phyloP scores from a whole-genome alignment of 2,113 vertebrate genomes.

The Varanus salvator region DNA sequence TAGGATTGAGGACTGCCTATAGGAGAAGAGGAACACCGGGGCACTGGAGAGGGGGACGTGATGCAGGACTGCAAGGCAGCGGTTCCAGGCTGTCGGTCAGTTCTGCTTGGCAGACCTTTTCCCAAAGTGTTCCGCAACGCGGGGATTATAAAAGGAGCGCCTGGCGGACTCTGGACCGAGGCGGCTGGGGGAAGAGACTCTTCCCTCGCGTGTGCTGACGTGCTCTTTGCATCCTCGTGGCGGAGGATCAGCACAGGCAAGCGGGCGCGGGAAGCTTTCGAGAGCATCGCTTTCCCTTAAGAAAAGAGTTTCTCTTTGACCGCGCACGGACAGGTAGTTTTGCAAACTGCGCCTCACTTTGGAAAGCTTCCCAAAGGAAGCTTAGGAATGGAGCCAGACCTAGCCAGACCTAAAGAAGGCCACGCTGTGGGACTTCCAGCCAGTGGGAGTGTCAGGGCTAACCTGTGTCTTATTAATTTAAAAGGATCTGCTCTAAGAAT shows the following conservation, averaged over 20 bases:
- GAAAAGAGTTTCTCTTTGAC: neutral
- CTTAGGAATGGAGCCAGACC: neutral
- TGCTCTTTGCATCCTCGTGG: neutral
- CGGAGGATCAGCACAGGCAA: neutral
- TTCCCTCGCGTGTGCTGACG: neutral
- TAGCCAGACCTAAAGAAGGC: no score
- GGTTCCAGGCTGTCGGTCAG: neutral
- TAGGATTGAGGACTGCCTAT: no score
- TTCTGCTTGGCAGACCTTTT: neutral
- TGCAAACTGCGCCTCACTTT: neutral
- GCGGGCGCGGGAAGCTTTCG: neutral
- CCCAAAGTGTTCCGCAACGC: neutral
- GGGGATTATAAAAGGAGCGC: neutral
- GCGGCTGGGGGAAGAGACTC: neutral
- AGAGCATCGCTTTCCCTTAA: neutral
- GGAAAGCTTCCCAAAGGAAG: no score
- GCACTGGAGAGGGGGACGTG: neutral
- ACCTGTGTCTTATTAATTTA: no score
- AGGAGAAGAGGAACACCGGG: no score
- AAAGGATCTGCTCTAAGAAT: no score
- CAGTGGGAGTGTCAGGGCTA: no score
- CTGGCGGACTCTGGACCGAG: neutral
- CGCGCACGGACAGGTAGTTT: neutral
- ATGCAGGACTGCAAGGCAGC: neutral
- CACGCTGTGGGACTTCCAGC: no score